phyloP scores from a whole-genome alignment of 1,140 invertebrate species.

The Heliconius melpomene region DNA sequence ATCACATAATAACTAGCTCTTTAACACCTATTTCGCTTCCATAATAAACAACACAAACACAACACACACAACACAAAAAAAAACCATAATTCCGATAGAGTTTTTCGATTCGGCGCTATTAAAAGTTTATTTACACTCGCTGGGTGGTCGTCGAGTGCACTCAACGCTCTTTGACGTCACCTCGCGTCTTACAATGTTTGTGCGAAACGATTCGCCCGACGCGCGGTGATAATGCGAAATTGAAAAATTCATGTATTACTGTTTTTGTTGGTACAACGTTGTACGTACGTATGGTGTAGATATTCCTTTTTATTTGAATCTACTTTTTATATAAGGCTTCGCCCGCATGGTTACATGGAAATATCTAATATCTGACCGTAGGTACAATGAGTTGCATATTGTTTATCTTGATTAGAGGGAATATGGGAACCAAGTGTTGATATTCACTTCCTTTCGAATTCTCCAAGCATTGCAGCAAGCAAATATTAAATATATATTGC shows the following conservation, averaged over 20 bases:
- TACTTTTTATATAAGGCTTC: background rate
- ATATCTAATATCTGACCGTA: too few species aligned
- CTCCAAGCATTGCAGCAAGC: too few species aligned
- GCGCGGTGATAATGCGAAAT: slow-evolving; percentile 30
- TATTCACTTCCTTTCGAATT: too few species aligned
- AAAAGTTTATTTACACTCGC: slow-evolving; percentile 37
- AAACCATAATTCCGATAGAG: slow-evolving; percentile 11
- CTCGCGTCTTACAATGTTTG: slow-evolving; percentile 36
- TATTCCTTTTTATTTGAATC: background rate
- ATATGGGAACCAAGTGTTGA: too few species aligned
- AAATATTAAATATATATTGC: too few species aligned
- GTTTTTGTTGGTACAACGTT: background rate
- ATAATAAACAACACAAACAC: background rate
- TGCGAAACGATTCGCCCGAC: slow-evolving; percentile 31
- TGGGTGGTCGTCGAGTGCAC: slow-evolving; percentile 39
- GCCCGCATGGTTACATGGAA: too few species aligned
- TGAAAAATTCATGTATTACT: slow-evolving; percentile 30
- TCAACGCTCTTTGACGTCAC: slow-evolving; percentile 37
- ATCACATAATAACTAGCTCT: too few species aligned
- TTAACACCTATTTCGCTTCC: background rate
- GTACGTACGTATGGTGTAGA: background rate
- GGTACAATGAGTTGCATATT: too few species aligned
- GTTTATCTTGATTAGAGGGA: too few species aligned
- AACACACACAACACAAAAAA: too few species aligned
- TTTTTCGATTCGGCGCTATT: slow-evolving; percentile 39